phyloP scores from a whole-genome alignment of 1,140 invertebrate genomes.

The Brevipalpus yothersi region DNA sequence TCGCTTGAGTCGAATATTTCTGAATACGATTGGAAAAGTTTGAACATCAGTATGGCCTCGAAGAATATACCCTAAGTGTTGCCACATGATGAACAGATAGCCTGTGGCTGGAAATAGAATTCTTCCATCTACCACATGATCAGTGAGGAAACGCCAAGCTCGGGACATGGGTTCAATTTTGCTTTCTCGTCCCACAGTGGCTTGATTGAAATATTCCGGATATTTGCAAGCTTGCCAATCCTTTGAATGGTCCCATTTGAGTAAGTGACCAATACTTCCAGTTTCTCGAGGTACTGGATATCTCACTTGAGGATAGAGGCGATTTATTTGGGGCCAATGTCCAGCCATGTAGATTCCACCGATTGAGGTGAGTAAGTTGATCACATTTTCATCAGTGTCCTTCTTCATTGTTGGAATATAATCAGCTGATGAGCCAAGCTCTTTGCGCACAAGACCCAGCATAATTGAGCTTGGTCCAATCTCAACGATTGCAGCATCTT shows the following conservation, averaged over 20 bases:
- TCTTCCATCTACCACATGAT: slow-evolving; percentile 77
- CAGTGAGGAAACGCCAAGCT: slow-evolving; percentile 42
- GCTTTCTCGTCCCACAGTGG: slow-evolving; percentile 35
- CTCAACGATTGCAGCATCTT: too few relatives aligned
- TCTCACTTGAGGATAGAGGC: slow-evolving; percentile 42
- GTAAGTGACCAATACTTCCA: slow-evolving; percentile 50
- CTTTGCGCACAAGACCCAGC: too few relatives aligned
- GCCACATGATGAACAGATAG: slow-evolving; percentile 75
- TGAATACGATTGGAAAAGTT: slow-evolving; percentile 42
- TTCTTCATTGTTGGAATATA: too few relatives aligned
- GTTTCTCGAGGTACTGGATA: slow-evolving; percentile 67
- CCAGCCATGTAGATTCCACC: slow-evolving; percentile 56
- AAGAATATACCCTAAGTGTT: slow-evolving; percentile 53
- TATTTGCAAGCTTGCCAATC: slow-evolving; percentile 50
- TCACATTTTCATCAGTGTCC: too few relatives aligned
- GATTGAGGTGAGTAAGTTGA: slow-evolving; percentile 16
- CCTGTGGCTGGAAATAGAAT: slow-evolving; percentile 83
- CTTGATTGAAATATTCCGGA: slow-evolving; percentile 2
- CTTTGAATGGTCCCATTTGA: slow-evolving; percentile 69
- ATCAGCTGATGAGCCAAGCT: too few relatives aligned
- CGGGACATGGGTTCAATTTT: slow-evolving; percentile 40
- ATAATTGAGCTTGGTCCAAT: too few relatives aligned
- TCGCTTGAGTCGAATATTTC: slow-evolving; percentile 44
- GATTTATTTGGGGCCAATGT: slow-evolving; percentile 39
- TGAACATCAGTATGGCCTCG: slow-evolving; percentile 39